Evolutionary conservation across 2,113 vertebrate genomes (phyloP).

Genomic region (Pavo muticus): DNA sequence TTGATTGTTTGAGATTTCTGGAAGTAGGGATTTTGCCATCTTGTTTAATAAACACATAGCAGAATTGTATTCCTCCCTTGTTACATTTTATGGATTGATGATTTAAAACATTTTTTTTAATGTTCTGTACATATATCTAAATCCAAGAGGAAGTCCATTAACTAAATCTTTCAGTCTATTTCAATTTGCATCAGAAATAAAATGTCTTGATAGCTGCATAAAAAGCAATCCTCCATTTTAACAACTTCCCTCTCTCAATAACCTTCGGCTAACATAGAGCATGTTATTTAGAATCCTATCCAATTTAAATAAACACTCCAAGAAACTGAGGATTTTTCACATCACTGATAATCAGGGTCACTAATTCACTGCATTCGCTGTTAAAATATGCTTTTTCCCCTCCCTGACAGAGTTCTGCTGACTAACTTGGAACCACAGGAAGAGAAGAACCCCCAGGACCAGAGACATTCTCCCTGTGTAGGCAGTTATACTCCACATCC

Average conservation of each 20-base stretch:
- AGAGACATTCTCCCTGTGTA: neutral
- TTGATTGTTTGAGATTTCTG: neutral
- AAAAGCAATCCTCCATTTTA: neutral
- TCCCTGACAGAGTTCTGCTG: conserved; percentile 2
- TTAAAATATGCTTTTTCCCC: neutral
- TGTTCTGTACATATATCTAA: neutral
- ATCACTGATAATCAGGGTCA: neutral
- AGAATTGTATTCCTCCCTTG: neutral
- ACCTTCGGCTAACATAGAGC: neutral
- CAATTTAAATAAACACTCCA: conserved; percentile 36
- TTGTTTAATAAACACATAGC: neutral
- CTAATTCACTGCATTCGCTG: neutral
- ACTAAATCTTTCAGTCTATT: neutral
- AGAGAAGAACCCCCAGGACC: neutral
- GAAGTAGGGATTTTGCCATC: neutral
- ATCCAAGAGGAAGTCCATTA: neutral
- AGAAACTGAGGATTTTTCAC: conserved; percentile 31
- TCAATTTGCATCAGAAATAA: conserved; percentile 3
- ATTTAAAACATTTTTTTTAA: neutral
- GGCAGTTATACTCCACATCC: neutral
- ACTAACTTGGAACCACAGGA: conserved; percentile 1
- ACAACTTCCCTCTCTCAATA: neutral
- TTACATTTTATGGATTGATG: neutral
- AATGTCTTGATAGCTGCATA: neutral
- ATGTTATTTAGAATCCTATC: neutral